Evolutionary conservation across 92 coral and sea anemone species (phyloP).

Genomic region (Parazoanthus swiftii): DNA sequence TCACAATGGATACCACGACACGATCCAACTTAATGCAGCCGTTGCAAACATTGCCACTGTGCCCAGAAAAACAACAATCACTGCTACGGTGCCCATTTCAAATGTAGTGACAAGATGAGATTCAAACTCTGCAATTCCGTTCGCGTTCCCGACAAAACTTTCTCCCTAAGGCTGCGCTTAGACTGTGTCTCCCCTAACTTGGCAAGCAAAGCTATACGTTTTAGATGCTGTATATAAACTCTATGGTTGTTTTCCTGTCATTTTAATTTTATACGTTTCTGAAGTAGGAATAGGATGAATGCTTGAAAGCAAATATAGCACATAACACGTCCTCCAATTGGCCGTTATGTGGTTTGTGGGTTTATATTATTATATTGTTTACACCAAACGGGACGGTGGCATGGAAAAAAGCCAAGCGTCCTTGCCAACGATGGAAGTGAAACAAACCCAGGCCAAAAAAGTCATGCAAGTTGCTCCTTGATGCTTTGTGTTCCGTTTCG

Average conservation of each 20-base stretch:
- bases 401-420: constrained; percentile 39
- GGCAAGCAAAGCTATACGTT: neutral
- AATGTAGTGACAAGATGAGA: neutral
- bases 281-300: neutral
- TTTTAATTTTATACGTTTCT: neutral
- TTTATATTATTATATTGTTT: neutral
- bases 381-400: neutral
- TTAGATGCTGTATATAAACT: neutral
- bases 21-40: constrained; percentile 88
- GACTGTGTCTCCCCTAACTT: neutral
- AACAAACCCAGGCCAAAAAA: neutral
- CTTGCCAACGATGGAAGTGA: neutral
- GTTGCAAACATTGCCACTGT: constrained; percentile 76
- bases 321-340: neutral
- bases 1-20: constrained; percentile 85
- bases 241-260: neutral
- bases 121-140: neutral
- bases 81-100: constrained; percentile 67
- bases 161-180: neutral
- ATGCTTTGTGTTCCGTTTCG: neutral
- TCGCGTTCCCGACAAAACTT: neutral
- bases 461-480: neutral
- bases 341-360: constrained; percentile 1
- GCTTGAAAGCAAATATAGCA: neutral
- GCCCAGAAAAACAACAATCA: constrained; percentile 69